Evolutionary conservation across 2,113 vertebrate genomes (phyloP).

Genomic region (Saiga tatarica): DNA sequence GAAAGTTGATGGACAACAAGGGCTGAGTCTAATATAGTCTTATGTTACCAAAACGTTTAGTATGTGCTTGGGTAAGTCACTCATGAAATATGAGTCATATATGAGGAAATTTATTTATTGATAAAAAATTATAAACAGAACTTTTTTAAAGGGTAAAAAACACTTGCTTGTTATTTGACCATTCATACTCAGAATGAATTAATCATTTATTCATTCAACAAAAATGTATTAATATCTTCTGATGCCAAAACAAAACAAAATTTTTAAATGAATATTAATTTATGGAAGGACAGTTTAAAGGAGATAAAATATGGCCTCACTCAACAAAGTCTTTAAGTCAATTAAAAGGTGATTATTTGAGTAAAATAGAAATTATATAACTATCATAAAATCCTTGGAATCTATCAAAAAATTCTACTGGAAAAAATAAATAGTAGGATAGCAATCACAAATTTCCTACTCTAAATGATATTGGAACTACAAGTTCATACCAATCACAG

Average conservation of each 20-base stretch:
- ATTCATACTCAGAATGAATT: neutral
- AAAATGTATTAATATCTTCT: constrained; percentile 13
- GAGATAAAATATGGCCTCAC: neutral
- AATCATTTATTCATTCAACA: neutral
- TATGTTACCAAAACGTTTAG: neutral
- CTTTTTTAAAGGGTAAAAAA: neutral
- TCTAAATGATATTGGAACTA: neutral
- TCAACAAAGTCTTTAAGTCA: neutral
- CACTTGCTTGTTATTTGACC: neutral
- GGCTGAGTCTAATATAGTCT: neutral
- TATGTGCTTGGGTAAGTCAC: neutral
- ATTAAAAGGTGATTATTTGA: neutral
- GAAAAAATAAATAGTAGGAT: neutral
- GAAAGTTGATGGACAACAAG: constrained; percentile 25
- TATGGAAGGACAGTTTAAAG: neutral
- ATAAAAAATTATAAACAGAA: neutral
- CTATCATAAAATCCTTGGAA: neutral
- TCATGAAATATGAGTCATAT: constrained; percentile 10
- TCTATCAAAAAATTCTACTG: neutral
- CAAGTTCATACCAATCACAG: neutral
- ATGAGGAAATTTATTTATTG: neutral
- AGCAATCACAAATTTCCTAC: neutral
- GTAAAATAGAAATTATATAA: neutral
- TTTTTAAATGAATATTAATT: neutral
- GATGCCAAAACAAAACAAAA: neutral